phyloP scores from a whole-genome alignment of 2,797 vertebrate genomes.

The Basileuterus tristriatus region DNA sequence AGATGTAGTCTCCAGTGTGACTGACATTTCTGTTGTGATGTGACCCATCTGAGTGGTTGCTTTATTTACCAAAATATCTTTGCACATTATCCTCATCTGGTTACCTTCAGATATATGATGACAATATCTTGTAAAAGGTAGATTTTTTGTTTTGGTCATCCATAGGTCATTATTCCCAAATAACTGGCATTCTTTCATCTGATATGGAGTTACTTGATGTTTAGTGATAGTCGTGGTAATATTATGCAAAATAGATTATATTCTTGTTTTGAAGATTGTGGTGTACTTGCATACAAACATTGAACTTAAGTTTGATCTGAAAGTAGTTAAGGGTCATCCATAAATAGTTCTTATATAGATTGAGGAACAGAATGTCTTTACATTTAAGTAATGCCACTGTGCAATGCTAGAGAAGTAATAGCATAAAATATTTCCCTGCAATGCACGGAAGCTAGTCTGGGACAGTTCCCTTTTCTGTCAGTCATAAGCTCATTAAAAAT shows the following conservation, averaged over 20 bases:
- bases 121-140: background rate
- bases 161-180: background rate
- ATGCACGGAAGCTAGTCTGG: background rate
- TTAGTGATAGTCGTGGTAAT: background rate
- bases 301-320: background rate
- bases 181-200: background rate
- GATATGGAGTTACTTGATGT: background rate
- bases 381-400: background rate
- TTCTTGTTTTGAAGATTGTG: background rate
- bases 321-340: background rate
- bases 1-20: background rate
- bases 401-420: background rate
- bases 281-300: background rate
- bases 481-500: background rate
- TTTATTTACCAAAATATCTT: background rate
- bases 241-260: background rate
- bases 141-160: background rate
- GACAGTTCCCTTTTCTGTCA: background rate
- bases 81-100: background rate
- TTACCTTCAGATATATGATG: background rate
- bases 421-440: background rate
- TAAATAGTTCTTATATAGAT: background rate
- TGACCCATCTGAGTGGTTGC: background rate
- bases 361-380: background rate
- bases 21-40: background rate